Evolutionary conservation across 2,797 vertebrate species (phyloP).

Genomic region (Lagorchestes hirsutus): DNA sequence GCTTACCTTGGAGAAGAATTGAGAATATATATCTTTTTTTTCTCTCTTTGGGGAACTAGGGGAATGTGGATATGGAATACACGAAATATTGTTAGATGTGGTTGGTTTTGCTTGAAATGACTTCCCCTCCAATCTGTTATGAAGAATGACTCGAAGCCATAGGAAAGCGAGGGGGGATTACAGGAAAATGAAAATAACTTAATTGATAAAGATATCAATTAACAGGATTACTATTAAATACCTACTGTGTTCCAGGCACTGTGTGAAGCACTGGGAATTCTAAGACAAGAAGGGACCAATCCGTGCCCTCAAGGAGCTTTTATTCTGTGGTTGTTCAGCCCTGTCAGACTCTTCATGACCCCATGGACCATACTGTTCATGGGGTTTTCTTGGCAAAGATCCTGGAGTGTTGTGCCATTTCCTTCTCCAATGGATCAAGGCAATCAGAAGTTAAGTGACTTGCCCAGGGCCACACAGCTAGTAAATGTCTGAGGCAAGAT

Average conservation of each 20-base stretch:
- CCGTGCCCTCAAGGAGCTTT: not conserved
- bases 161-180: not conserved
- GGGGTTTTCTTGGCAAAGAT: not conserved
- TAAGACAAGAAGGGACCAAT: not conserved
- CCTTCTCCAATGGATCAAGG: not conserved
- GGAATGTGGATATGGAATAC: not conserved
- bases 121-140: not conserved
- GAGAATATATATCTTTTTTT: not conserved
- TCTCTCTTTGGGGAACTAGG: not conserved
- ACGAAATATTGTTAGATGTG: not conserved
- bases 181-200: not conserved
- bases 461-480: not conserved
- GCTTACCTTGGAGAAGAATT: not conserved
- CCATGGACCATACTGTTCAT: not conserved
- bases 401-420: not conserved
- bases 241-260: not conserved
- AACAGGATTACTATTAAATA: not conserved
- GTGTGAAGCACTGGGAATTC: not conserved
- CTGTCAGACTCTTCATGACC: not conserved
- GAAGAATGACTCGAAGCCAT: too few relatives aligned
- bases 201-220: not conserved
- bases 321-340: not conserved
- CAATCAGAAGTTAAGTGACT: not conserved
- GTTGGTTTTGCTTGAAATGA: not conserved
- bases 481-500: not conserved